Percentiles rank a stretch among this genome's conserved stretches.
phyloP scores from a whole-genome alignment of 2,113 vertebrate genomes.

The Ahaetulla prasina region DNA sequence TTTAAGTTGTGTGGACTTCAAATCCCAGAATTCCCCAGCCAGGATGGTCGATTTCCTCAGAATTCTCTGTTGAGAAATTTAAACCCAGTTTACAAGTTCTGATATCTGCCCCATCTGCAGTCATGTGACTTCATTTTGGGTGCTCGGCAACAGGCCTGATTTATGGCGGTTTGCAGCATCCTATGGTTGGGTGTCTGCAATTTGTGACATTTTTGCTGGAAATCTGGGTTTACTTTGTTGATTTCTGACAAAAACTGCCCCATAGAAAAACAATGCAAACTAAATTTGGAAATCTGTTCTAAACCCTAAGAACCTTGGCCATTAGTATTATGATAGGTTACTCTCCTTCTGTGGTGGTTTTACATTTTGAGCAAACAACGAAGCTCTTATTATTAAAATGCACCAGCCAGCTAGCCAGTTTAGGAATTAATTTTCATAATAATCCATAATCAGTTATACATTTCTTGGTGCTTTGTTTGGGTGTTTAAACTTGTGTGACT shows the following conservation, averaged over 20 bases:
- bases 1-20: background rate
- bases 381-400: background rate
- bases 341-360: background rate
- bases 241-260: background rate
- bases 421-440: conserved; percentile 32
- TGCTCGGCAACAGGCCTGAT: background rate
- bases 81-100: background rate
- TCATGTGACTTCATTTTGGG: background rate
- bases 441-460: conserved; percentile 28
- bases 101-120: background rate
- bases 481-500: conserved; percentile 58
- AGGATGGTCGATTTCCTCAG: background rate
- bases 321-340: background rate
- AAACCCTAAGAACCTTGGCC: background rate
- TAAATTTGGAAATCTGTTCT: background rate
- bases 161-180: background rate
- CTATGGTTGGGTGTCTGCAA: background rate
- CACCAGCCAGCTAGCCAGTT: conserved; percentile 25
- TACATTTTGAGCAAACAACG: background rate
- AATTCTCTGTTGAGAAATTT: background rate
- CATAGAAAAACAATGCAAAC: background rate
- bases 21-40: background rate
- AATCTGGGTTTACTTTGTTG: background rate
- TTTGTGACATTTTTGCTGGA: background rate
- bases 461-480: conserved; percentile 62